Conservation (phyloP, 1,140 invertebrate genomes). For the Drosophila suzukii region DNA sequence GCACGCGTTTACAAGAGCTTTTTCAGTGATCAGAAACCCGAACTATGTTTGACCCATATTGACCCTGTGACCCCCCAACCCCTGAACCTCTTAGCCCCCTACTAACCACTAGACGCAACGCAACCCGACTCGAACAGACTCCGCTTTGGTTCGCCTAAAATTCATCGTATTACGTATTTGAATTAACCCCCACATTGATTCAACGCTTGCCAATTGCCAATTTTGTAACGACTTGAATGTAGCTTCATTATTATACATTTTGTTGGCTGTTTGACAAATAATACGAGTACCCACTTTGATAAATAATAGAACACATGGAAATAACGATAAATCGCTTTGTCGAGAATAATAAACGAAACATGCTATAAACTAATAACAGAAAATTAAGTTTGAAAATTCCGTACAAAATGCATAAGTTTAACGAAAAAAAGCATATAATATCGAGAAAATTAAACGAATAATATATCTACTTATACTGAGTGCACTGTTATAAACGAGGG, state of each 20-base stretch:
- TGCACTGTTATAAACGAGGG: conserved; percentile 83
- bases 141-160: conserved; percentile 21
- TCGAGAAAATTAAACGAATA: conserved; percentile 55
- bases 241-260: conserved; percentile 81
- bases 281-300: conserved; percentile 58
- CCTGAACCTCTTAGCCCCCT: neutral
- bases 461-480: conserved; percentile 81
- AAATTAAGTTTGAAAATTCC: conserved; percentile 80
- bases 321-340: conserved; percentile 21
- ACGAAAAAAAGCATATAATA: conserved; percentile 57
- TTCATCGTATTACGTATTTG: conserved; percentile 27
- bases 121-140: conserved; percentile 39
- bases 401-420: conserved; percentile 73
- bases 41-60: neutral
- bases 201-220: conserved; percentile 63
- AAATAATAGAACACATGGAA: conserved; percentile 57
- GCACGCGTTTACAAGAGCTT: conserved; percentile 49
- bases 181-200: conserved; percentile 25
- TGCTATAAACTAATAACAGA: conserved; percentile 69
- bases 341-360: conserved; percentile 54
- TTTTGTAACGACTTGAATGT: conserved; percentile 68
- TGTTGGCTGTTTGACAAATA: conserved; percentile 80
- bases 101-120: conserved; percentile 10
- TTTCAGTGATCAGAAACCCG: conserved; percentile 30
- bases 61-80: neutral